Base-by-base conservation (phyloP, 2,797 vertebrate genomes). In the Adelosebastes latens region DNA sequence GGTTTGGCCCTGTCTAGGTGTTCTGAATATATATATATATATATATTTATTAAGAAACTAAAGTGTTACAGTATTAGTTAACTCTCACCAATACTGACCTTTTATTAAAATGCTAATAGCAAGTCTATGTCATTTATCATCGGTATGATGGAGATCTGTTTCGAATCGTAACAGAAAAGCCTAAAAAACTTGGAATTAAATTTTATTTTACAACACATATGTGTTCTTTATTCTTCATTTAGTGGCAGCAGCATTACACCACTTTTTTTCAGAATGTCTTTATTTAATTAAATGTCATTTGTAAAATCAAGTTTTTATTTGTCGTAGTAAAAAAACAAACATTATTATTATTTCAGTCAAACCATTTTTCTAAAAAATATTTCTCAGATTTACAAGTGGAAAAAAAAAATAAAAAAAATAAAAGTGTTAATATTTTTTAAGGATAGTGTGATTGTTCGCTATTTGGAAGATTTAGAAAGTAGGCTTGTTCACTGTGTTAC, bases 201-300 rank as follows among this genome's bases (percentile, higher is more conserved):
- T 24, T 9, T 39, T 70, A 4, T 59, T 39, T 14, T 34, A 18
- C 16, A 0, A 0, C 42, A 46, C 16, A 39, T 36, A 36, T 36
- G 16, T 46, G 42, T 18, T 0, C 42, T 46, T 46, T 46, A 46
- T 46, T 46, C 16, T 20, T 20, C 4, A 24, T 32, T 69, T 42
- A 32, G 22, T 27, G 49, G 42, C 42, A 18, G 18, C 9, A 49
- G 8, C 24, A 12, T 4, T 4, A 31, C 2, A 24, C 2, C 0
- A 9, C 6, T 42, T 34, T 16, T 27, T 34, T 16, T 22, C 8
- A 34, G 3, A 46, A 18, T 13, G 24, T 16, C 2, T 77, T 62
- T 22, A n/a, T n/a, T 39, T 16, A 12, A 55, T 39, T 34, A 4
- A 34, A 39, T 22, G 14, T 3, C 1, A 8, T 9, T 22, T 29